phyloP scores from a whole-genome alignment of 2,888 invertebrate species.

The Chrysolina americana region DNA sequence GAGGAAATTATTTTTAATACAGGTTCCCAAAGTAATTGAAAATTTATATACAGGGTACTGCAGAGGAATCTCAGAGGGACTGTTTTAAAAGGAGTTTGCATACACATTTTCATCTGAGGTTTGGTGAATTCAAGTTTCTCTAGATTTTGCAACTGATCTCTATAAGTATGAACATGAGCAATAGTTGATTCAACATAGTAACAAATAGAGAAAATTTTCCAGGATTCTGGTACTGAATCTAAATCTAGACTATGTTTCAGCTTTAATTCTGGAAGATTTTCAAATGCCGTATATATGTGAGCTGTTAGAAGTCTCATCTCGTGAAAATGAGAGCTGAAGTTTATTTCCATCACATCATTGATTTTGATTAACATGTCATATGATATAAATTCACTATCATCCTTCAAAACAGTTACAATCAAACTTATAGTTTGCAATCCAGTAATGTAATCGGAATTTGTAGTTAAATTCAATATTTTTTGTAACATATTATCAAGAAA shows the following conservation, averaged over 20 bases:
- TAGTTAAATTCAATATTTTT: slow-evolving; percentile 69
- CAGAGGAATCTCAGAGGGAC: slow-evolving; percentile 85
- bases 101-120: slow-evolving; percentile 71
- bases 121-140: slow-evolving; percentile 81
- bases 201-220: slow-evolving; percentile 78
- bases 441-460: slow-evolving; percentile 70
- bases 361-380: slow-evolving; percentile 70
- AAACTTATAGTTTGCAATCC: slow-evolving; percentile 74
- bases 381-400: slow-evolving; percentile 68
- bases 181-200: slow-evolving; percentile 80
- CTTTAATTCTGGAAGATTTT: slow-evolving; percentile 72
- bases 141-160: slow-evolving; percentile 82
- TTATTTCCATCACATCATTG: slow-evolving; percentile 73
- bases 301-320: slow-evolving; percentile 79
- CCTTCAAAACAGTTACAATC: slow-evolving; percentile 71
- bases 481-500: slow-evolving; percentile 69
- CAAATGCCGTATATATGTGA: slow-evolving; percentile 82
- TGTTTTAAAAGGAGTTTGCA: slow-evolving; percentile 74
- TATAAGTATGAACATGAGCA: slow-evolving; percentile 83
- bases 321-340: slow-evolving; percentile 80
- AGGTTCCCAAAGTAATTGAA: slow-evolving; percentile 92
- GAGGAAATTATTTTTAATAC: slow-evolving; percentile 81
- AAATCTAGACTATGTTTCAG: slow-evolving; percentile 61
- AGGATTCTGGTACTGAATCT: slow-evolving; percentile 69
- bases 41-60: slow-evolving; percentile 88